These are phyloP conservation scores for Miichthys miiuy DNA, from an alignment of 2,797 vertebrate genomes.

Conservation along the genomic window DNA sequence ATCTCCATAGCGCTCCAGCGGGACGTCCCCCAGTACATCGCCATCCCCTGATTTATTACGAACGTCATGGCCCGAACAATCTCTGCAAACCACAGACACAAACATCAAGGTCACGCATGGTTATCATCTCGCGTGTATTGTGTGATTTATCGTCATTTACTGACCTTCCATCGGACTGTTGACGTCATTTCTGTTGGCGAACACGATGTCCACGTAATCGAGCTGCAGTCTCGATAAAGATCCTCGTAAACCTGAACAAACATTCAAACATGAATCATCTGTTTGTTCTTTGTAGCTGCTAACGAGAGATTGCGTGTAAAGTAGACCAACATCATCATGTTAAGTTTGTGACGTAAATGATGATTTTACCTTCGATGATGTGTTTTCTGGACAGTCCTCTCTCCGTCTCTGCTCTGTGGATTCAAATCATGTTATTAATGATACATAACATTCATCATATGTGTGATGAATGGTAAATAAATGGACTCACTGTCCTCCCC, in stretches of 20 bases:
- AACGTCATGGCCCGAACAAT: conserved; percentile 99
- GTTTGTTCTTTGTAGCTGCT: too few species aligned
- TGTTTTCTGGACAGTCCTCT: conserved; percentile 93
- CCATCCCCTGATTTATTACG: conserved; percentile 99
- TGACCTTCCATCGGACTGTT: conserved; percentile 95
- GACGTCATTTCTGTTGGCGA: conserved; percentile 92
- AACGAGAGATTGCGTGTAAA: too few species aligned
- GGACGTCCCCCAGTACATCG: conserved; percentile 99
- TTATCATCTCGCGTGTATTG: too few species aligned
- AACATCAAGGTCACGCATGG: neutral
- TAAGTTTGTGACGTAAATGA: neutral
- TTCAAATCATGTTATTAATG: conserved; percentile 36
- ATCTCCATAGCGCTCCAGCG: conserved; percentile 99
- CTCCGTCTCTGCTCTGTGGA: conserved; percentile 91
- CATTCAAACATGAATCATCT: neutral
- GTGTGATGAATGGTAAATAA: too few species aligned
- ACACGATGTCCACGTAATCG: conserved; percentile 93
- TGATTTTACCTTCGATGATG: conserved; percentile 91
- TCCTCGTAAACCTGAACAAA: conserved; percentile 84
- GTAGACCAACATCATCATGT: neutral
- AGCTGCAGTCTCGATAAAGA: conserved; percentile 91
- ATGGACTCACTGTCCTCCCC: conserved; percentile 94
- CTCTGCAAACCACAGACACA: conserved; percentile 82
- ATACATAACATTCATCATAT: too few species aligned
- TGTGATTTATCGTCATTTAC: conserved; percentile 4